Evolutionary conservation across 35 echinoderm and acorn worm species (phyloP).

Genomic region (Lytechinus variegatus): DNA sequence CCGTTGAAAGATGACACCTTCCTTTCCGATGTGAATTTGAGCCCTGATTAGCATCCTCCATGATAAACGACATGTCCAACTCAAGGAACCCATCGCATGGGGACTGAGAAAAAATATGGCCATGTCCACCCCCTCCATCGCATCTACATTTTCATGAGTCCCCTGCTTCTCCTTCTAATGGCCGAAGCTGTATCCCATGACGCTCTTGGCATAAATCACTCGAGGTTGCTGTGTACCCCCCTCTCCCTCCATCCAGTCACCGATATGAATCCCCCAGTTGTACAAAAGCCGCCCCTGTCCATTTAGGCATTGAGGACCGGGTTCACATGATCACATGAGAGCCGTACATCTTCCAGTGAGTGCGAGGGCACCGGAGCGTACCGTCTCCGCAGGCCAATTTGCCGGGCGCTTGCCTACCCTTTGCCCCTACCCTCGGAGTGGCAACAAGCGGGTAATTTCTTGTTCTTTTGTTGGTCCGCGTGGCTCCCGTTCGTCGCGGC

Average conservation of each 20-base stretch:
- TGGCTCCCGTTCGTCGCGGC: slow-evolving; percentile 29
- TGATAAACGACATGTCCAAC: not conserved
- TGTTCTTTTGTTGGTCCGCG: slow-evolving; percentile 17
- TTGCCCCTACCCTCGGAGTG: slow-evolving; percentile 31
- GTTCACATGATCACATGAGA: slow-evolving; percentile 30
- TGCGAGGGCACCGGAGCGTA: not conserved
- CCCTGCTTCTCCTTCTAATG: not conserved
- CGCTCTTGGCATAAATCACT: slow-evolving; percentile 39
- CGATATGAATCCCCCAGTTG: not conserved
- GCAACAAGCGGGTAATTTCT: slow-evolving; percentile 43
- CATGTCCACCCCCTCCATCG: slow-evolving; percentile 27
- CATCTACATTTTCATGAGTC: slow-evolving; percentile 39
- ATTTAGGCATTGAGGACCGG: not conserved
- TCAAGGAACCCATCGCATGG: not conserved
- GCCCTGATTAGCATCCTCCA: not conserved
- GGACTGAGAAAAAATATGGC: slow-evolving; percentile 2
- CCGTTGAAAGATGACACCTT: slow-evolving; percentile 1
- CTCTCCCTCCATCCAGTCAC: not conserved
- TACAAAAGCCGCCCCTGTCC: slow-evolving; percentile 9
- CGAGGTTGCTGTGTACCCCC: not conserved
- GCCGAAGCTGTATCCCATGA: slow-evolving; percentile 10
- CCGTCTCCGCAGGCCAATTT: slow-evolving; percentile 38
- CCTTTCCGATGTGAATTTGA: not conserved
- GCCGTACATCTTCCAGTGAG: slow-evolving; percentile 22
- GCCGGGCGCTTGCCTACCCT: slow-evolving; percentile 44